Conservation (phyloP, 2,888 invertebrate genomes). For the Malthinus flaveolus region DNA sequence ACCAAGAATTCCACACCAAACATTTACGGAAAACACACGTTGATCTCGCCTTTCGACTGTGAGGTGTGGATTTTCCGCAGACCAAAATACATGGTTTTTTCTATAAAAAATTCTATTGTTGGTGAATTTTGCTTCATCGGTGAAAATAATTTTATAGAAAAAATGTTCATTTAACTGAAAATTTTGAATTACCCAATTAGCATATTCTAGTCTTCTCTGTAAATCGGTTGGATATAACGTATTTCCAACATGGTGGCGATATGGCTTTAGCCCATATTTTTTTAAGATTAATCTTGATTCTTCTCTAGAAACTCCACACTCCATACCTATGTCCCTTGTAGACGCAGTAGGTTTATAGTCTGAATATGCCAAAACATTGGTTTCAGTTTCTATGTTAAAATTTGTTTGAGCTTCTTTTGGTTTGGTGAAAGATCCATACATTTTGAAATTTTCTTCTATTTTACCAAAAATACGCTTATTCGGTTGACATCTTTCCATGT, state of each 20-base stretch:
- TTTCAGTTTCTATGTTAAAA: background rate
- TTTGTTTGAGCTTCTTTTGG: background rate
- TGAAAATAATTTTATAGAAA: background rate
- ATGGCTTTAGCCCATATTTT: background rate
- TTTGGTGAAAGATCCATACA: background rate
- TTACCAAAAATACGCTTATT: background rate
- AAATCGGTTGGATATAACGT: background rate
- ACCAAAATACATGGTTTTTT: background rate
- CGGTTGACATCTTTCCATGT: slow-evolving; percentile 1
- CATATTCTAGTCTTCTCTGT: background rate
- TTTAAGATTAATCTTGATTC: background rate
- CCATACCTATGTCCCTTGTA: background rate
- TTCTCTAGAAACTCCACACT: background rate
- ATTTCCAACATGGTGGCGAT: background rate
- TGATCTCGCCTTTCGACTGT: background rate
- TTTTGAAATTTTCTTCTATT: background rate
- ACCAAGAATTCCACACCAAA: background rate
- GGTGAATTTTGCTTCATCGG: slow-evolving; percentile 1
- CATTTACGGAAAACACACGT: background rate
- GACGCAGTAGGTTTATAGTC: background rate
- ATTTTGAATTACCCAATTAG: background rate
- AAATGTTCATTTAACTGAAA: background rate
- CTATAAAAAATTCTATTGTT: background rate
- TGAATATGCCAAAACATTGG: background rate
- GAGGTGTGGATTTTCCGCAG: background rate